phyloP scores from a whole-genome alignment of 2,888 invertebrate genomes.

The Bursaphelenchus okinawaensis region DNA sequence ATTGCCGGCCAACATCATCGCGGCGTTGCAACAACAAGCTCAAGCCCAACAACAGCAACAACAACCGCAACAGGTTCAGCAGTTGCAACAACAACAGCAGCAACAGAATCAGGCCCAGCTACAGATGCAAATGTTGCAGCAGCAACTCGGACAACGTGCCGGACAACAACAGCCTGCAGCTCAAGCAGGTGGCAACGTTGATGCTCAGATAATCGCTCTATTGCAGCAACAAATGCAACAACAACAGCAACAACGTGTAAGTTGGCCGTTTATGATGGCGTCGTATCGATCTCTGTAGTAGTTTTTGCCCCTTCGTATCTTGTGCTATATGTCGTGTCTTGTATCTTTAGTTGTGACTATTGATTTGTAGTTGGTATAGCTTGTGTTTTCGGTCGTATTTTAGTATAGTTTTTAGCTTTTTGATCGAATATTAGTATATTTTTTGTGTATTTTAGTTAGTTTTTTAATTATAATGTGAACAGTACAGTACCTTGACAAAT shows the following conservation, averaged over 20 bases:
- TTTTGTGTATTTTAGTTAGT: too few species aligned
- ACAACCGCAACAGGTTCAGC: neutral
- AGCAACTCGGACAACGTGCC: conserved; percentile 6
- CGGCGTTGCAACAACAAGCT: neutral
- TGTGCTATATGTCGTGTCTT: too few species aligned
- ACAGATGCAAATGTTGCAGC: conserved; percentile 14
- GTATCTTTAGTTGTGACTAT: too few species aligned
- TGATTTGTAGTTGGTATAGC: too few species aligned
- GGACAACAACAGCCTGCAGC: conserved; percentile 4
- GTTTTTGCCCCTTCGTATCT: too few species aligned
- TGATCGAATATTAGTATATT: too few species aligned
- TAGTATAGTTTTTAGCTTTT: too few species aligned
- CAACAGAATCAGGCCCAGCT: conserved; percentile 14
- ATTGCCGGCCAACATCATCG: conserved; percentile 1
- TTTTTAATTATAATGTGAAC: too few species aligned
- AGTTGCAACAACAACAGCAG: neutral
- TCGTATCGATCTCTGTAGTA: too few species aligned
- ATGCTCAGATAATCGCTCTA: neutral
- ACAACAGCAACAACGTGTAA: neutral
- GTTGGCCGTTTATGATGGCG: too few species aligned
- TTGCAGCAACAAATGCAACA: conserved; percentile 12
- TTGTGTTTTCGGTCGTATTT: too few species aligned
- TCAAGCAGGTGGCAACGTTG: neutral
- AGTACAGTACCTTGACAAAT: too few species aligned
- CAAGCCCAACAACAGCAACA: neutral